phyloP scores from a whole-genome alignment of 2,888 invertebrate genomes.

The Plagodis pulveraria region DNA sequence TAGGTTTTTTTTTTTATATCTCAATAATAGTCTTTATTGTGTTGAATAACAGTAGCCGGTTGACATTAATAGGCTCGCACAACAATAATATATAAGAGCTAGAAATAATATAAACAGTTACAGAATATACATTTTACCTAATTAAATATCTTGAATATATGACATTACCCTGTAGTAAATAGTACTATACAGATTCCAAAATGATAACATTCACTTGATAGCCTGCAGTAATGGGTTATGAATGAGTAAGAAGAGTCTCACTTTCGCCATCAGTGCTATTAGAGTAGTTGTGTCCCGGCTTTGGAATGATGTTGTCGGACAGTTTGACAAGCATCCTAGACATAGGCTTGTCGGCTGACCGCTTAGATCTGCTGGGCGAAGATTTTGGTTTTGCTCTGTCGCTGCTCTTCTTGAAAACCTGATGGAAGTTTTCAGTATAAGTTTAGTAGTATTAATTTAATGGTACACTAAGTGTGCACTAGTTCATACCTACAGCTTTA shows the following conservation, averaged over 20 bases:
- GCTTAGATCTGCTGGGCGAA: slow-evolving; percentile 45
- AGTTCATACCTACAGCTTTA: neutral
- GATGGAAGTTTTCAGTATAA: slow-evolving; percentile 3
- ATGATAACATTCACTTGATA: too few species aligned
- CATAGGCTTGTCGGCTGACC: slow-evolving; percentile 61
- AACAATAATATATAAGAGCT: too few species aligned
- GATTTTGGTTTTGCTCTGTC: slow-evolving; percentile 43
- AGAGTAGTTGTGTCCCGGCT: slow-evolving; percentile 51
- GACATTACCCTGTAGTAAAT: too few species aligned
- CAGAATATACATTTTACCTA: too few species aligned
- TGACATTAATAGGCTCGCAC: too few species aligned
- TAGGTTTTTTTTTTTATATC: too few species aligned
- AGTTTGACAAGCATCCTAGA: slow-evolving; percentile 72
- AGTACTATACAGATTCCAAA: too few species aligned
- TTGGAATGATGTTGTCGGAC: slow-evolving; percentile 56
- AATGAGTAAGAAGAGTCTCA: slow-evolving; percentile 29
- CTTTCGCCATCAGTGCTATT: slow-evolving; percentile 63
- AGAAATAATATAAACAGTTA: too few species aligned
- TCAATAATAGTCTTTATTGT: too few species aligned
- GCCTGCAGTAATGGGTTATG: too few species aligned
- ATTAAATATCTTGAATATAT: too few species aligned
- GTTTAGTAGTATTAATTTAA: neutral
- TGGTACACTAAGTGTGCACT: neutral
- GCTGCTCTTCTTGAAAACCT: slow-evolving; percentile 66
- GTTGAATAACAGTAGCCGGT: too few species aligned